Base-by-base conservation (phyloP, 2,113 vertebrate species). In the Megalops atlanticus region DNA sequence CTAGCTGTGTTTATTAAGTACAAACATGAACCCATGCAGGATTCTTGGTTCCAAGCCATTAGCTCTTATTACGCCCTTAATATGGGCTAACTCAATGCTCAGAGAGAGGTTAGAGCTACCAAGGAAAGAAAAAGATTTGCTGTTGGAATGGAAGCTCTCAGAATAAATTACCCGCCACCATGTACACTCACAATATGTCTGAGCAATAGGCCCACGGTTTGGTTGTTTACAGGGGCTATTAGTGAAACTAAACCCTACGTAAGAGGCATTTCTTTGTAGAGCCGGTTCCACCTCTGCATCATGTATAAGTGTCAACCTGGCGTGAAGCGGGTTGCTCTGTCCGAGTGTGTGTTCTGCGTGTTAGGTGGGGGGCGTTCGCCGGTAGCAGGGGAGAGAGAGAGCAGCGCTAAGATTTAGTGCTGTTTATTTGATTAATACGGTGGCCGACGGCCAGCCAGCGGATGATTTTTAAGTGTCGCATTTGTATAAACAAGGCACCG, bases 61-160 rank as follows among this genome's bases (percentile, higher is more conserved):
- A 91, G 88, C 80, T 88, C 82, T 84, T 83, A 88, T 89, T 89
- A 90, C 86, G 89, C 21, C 54, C 81, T 80, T 89, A 90, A 90
- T 89, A 88, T 89, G 86, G 83, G 76, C 83, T 81, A 87, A 87
- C 82, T 80, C 83, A 87, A 89, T 85, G 75, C 47, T 27, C 47
- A 41, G 47, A 76, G 40, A 24, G 12, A 76, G 47, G 75, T 27
- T 76, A 41, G 35, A 12, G 38, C 12, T 10, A 45, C 43, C 14
- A 45, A 14, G 43, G 43, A 45, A 14, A 45, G 43, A 45, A 14
- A 14, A 45, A 45, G 6, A 14, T 45, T 6, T 45, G 43, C 43
- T 45, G 43, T 45, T 45, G 43, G 6, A 45, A 14, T 14, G 7
- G 43, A 14, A 45, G 6, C 43, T 45, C 43, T 45, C 49, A 52